Percentiles rank a stretch among this genome's conserved stretches.
phyloP scores from a whole-genome alignment of 2,797 vertebrate species.

The Hyperoplus immaculatus region DNA sequence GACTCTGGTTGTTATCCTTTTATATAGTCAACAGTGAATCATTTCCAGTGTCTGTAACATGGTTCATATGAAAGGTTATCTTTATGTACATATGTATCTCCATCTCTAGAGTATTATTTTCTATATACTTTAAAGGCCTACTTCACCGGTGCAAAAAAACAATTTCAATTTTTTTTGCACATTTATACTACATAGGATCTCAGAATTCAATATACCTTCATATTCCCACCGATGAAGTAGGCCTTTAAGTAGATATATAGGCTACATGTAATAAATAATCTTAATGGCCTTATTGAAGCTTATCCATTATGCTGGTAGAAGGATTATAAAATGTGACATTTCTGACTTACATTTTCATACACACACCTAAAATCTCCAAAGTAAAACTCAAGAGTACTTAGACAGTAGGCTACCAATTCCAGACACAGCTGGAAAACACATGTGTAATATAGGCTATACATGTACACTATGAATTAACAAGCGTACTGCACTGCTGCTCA shows the following conservation, averaged over 20 bases:
- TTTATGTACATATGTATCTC: neutral
- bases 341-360: no score
- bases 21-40: neutral
- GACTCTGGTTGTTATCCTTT: slow-evolving; percentile 25
- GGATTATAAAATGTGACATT: neutral
- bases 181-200: no score
- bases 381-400: neutral
- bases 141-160: no score
- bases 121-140: no score
- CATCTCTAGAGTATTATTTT: no score
- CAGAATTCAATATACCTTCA: no score
- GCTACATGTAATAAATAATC: neutral
- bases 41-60: no score
- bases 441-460: neutral
- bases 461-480: neutral
- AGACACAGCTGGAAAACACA: neutral
- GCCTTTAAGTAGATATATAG: no score
- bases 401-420: neutral
- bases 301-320: neutral
- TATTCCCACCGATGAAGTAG: no score
- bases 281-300: neutral
- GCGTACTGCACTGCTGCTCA: neutral
- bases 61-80: neutral
- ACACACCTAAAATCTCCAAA: no score
- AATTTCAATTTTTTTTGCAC: no score